These are phyloP conservation scores for Muntiacus reevesi DNA, from an alignment of 2,113 vertebrate species.

Conservation along the genomic window DNA sequence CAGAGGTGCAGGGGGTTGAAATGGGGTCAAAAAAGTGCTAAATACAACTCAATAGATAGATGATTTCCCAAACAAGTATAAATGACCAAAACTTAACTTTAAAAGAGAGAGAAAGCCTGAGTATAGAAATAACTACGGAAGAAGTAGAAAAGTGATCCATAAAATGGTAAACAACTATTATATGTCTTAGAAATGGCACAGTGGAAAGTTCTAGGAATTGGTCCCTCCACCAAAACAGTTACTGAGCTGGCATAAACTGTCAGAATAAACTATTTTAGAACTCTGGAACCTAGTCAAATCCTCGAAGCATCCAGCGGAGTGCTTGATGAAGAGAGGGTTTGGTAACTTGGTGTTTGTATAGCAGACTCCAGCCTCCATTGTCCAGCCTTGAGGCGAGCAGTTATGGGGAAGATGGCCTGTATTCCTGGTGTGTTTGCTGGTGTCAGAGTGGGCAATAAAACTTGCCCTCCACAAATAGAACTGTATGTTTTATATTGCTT, in stretches of 20 bases:
- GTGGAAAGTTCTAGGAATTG: background rate
- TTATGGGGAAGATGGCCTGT: background rate
- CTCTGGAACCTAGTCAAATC: background rate
- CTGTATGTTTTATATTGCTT: background rate
- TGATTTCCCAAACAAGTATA: background rate
- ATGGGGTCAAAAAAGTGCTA: background rate
- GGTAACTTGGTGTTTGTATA: background rate
- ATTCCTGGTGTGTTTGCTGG: background rate
- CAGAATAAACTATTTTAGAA: background rate
- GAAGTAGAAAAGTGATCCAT: background rate
- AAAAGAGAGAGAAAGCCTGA: background rate
- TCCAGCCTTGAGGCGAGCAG: background rate
- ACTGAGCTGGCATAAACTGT: background rate
- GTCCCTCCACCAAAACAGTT: background rate
- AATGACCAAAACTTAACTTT: background rate
- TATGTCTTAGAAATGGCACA: background rate
- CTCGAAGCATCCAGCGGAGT: background rate
- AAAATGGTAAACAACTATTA: background rate
- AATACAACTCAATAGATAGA: background rate
- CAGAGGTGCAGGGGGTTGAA: background rate
- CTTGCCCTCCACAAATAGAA: background rate
- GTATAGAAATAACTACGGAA: background rate
- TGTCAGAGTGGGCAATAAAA: background rate
- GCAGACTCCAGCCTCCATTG: background rate
- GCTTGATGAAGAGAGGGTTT: background rate